Conservation (phyloP, 2,888 invertebrate genomes). For the Phalera bucephala region DNA sequence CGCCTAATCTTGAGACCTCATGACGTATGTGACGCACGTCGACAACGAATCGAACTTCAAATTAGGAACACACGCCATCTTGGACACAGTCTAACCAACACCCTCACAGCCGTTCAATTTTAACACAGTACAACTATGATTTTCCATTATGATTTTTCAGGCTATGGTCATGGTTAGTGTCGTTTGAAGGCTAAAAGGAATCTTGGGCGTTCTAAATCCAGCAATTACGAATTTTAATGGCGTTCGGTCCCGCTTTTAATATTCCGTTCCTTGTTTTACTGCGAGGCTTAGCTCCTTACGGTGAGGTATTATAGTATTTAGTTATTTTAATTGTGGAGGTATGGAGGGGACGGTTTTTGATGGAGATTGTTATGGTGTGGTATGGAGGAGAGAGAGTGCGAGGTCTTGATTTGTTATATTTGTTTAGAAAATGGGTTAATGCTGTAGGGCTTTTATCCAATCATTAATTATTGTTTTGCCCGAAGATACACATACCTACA, state of each 20-base stretch:
- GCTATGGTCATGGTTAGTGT: constrained; percentile 46
- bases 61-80: constrained; percentile 60
- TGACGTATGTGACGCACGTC: constrained; percentile 79
- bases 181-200: constrained; percentile 64
- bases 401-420: too few relatives aligned
- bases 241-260: constrained; percentile 74
- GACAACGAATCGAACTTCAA: constrained; percentile 57
- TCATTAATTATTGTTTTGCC: too few relatives aligned
- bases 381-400: too few relatives aligned
- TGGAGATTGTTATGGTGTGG: neutral
- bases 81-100: constrained; percentile 47
- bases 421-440: too few relatives aligned
- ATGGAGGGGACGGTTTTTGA: constrained; percentile 16
- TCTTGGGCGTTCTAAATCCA: constrained; percentile 79
- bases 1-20: constrained; percentile 80
- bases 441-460: too few relatives aligned
- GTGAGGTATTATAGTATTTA: constrained; percentile 55
- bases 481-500: too few relatives aligned
- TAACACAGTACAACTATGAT: constrained; percentile 7
- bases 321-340: constrained; percentile 48
- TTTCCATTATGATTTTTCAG: constrained; percentile 16
- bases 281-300: constrained; percentile 51
- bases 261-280: constrained; percentile 79
- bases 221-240: constrained; percentile 83
- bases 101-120: neutral